Conservation (phyloP, 2,113 vertebrate genomes). For the Herpetotheres cachinnans region DNA sequence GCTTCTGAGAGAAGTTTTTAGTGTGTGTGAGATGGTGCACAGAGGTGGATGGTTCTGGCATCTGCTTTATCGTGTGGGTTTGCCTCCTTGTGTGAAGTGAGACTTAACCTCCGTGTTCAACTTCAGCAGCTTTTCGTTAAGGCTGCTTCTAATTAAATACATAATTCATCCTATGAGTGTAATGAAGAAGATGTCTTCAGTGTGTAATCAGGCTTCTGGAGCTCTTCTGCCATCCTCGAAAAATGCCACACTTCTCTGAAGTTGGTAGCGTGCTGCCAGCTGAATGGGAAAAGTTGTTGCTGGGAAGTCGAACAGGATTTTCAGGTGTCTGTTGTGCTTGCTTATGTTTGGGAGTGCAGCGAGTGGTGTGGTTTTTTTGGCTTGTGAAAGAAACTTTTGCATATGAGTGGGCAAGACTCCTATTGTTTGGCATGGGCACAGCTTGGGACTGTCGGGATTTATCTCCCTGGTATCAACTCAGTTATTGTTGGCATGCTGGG, state of each 20-base stretch:
- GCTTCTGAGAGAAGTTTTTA: neutral
- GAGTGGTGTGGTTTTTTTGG: neutral
- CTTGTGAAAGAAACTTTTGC: neutral
- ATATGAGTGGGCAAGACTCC: neutral
- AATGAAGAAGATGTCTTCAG: neutral
- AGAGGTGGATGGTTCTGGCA: neutral
- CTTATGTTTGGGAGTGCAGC: neutral
- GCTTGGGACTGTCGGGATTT: accelerated
- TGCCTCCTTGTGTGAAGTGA: neutral
- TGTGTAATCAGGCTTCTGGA: neutral
- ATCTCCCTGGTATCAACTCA: accelerated
- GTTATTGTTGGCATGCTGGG: neutral
- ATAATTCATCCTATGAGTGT: neutral
- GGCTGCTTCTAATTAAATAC: neutral
- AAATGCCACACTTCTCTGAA: neutral
- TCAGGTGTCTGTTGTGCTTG: neutral
- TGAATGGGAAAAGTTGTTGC: neutral
- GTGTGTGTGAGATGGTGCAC: neutral
- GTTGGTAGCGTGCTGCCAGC: neutral
- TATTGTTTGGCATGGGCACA: neutral
- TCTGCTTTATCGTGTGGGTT: neutral
- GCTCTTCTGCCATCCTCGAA: neutral
- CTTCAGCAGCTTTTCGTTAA: neutral
- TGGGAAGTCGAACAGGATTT: neutral
- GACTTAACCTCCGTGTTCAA: neutral